Evolutionary conservation across 2,113 vertebrate genomes (phyloP).

Genomic region (Opisthocomus hoazin): DNA sequence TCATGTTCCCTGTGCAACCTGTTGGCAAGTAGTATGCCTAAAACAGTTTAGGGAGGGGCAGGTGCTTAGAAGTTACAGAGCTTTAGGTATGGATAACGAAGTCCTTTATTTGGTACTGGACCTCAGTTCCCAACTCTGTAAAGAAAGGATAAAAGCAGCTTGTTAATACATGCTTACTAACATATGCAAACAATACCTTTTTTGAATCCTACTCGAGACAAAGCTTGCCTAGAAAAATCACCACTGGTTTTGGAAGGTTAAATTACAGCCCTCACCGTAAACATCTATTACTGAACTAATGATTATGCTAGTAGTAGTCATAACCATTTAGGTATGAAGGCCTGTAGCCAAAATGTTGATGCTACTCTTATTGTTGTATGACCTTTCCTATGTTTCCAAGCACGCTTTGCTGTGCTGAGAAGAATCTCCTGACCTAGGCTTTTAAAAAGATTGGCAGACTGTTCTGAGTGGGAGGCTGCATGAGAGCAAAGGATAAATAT

Average conservation of each 20-base stretch:
- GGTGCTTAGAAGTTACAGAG: neutral
- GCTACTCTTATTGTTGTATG: constrained; percentile 21
- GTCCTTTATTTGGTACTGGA: neutral
- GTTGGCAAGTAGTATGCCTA: neutral
- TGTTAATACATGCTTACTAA: neutral
- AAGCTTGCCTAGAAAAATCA: neutral
- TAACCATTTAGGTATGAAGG: constrained; percentile 23
- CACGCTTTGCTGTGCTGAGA: constrained; percentile 34
- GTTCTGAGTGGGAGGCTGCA: constrained; percentile 47
- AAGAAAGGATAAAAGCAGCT: neutral
- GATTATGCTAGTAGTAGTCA: neutral
- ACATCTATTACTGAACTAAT: neutral
- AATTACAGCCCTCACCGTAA: neutral
- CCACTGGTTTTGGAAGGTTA: neutral
- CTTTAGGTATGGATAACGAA: neutral
- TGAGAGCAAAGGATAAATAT: constrained; percentile 64
- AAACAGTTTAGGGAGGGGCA: neutral
- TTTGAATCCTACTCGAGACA: neutral
- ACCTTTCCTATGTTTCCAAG: constrained; percentile 43
- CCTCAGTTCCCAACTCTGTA: neutral
- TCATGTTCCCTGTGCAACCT: neutral
- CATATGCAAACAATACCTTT: neutral
- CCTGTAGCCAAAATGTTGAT: constrained; percentile 46
- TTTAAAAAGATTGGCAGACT: constrained; percentile 56
- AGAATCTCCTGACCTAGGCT: constrained; percentile 53